Conservation (phyloP, 2,888 invertebrate species). For the Punctoribates punctum region DNA sequence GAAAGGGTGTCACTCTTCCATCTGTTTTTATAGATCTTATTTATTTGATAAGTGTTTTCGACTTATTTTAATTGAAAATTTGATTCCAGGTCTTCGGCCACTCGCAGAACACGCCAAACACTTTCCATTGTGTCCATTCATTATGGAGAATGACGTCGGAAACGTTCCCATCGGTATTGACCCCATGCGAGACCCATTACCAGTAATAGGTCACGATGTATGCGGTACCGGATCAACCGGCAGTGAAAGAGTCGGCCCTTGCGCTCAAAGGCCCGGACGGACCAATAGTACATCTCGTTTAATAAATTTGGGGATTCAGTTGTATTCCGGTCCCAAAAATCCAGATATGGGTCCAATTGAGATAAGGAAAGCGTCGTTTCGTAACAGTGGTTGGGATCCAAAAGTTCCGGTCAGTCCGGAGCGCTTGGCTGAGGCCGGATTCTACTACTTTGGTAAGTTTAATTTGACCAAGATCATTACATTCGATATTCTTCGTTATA, state of each 20-base stretch:
- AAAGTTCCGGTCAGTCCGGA: neutral
- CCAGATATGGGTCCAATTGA: conserved; percentile 3
- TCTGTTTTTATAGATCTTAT: neutral
- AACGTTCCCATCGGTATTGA: conserved; percentile 60
- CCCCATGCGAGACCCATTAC: neutral
- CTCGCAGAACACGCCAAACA: conserved; percentile 73
- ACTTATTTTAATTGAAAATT: neutral
- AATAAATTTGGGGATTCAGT: neutral
- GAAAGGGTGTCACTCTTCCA: too few species aligned
- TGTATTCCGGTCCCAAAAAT: neutral
- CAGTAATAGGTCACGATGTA: neutral
- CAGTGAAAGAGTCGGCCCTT: neutral
- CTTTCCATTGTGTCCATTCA: conserved; percentile 74
- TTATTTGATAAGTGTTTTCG: neutral
- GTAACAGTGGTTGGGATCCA: neutral
- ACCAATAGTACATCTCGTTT: neutral
- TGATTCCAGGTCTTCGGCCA: conserved; percentile 66
- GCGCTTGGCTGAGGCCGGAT: neutral
- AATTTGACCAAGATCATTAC: neutral
- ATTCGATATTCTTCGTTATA: too few species aligned
- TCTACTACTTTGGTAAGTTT: conserved; percentile 5
- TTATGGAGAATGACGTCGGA: conserved; percentile 63
- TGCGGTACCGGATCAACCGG: neutral
- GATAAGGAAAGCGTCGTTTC: neutral
- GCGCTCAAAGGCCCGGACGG: too few species aligned